phyloP scores from a whole-genome alignment of 2,113 vertebrate genomes.

The Limanda limanda region DNA sequence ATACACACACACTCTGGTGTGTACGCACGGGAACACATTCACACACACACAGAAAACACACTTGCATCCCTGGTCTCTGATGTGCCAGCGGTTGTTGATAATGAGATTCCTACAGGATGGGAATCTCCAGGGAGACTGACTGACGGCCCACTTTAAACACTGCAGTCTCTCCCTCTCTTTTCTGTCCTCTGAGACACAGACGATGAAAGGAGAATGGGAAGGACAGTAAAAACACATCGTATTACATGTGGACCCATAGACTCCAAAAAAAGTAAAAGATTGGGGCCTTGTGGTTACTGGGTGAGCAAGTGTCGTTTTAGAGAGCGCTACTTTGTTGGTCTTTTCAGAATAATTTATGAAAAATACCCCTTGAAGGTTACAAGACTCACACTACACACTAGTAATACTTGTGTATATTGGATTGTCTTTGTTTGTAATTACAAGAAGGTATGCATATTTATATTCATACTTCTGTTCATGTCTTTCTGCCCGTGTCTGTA shows the following conservation, averaged over 20 bases:
- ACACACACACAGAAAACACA: conserved; percentile 34
- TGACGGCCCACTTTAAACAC: conserved; percentile 78
- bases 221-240: conserved; percentile 50
- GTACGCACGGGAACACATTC: conserved; percentile 5
- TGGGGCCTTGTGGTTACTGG: no score
- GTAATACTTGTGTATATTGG: conserved; percentile 1
- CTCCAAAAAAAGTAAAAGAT: neutral
- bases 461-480: conserved; percentile 20
- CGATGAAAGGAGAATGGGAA: conserved; percentile 50
- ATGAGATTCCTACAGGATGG: conserved; percentile 78
- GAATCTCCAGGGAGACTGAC: conserved; percentile 74
- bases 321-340: conserved; percentile 16
- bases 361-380: conserved; percentile 8
- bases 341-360: neutral
- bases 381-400: neutral
- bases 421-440: conserved; percentile 5
- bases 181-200: conserved; percentile 55
- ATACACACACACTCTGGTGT: conserved; percentile 28
- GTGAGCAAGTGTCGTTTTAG: neutral
- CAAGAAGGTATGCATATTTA: conserved; percentile 12
- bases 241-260: conserved; percentile 11
- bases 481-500: conserved; percentile 17
- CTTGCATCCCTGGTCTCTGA: conserved; percentile 67
- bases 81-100: conserved; percentile 78
- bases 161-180: conserved; percentile 52